Evolutionary conservation across 1,140 invertebrate species (phyloP), one percentile per base, ranked within the genome.

Genomic region (Trichomalopsis sarcophagae): DNA sequence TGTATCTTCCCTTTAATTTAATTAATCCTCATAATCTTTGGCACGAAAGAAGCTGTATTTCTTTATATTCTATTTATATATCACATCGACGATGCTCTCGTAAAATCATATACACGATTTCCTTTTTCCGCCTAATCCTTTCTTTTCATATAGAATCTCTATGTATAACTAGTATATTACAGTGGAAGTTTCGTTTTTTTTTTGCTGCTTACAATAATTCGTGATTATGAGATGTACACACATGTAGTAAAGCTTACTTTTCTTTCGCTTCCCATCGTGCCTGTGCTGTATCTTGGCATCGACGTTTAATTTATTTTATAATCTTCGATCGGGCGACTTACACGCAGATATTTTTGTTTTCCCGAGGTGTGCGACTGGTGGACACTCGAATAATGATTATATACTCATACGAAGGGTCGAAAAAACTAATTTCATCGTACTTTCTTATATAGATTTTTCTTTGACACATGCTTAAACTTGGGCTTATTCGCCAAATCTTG

Each of bases 151-250:
- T 90, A 86, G 84, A 87, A 86, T 87, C 86, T 87, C 36, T 86
- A 77, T 86, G 77, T 84, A 81, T 85, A 84, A 80, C 82, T 87
- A 88, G 71, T 88, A 88, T 88, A 82, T 88, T 88, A 87, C 88
- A 88, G 86, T 87, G 84, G 84, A 88, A 87, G 84, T 86, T 86
- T 84, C 55, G 69, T 87, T 86, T 81, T 85, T 81, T 82, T 82
- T 82, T 77, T 81, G 36, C 66, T 30, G 27, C 71, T 69, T 86
- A 86, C 40, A 68, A 76, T 85, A 81, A 76, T 84, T 85, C 55
- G 62, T 76, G 84, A 76, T 36, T 85, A 47, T 76, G 73, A 76
- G 62, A 85, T 81, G 62, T 81, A 81, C 73, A 85, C 55, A 85
- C 74, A 77, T 27, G 62, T 75, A 75, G 47, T 80, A 80, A 80